Base-by-base conservation (phyloP, 2,113 vertebrate species). In the Muntiacus reevesi region DNA sequence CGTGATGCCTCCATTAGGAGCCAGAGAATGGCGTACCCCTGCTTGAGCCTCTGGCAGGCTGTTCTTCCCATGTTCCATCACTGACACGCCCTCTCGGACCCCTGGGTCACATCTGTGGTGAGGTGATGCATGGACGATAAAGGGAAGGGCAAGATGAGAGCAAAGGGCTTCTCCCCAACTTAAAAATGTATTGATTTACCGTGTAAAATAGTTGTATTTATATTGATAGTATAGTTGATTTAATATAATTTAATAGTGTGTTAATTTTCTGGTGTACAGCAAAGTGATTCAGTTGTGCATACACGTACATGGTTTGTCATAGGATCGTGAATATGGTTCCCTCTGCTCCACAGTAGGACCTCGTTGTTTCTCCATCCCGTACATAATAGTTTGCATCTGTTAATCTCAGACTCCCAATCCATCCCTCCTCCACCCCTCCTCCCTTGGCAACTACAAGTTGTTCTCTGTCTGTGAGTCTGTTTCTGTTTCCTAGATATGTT, bases 1-100 rank as follows among this genome's bases (percentile, higher is more conserved):
- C 0, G 1, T 3, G 84, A 2, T 0, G 0, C 45, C 30, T 36
- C 82, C 16, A 0, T 11, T 15, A 54, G 2, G 74, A 84, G 16
- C 4, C 14, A 28, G 36, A 30, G 17, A 7, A 64, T 3, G 16
- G 19, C 3, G 13, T 0, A 0, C 2, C 7, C 13, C 67, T 40
- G 88, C 84, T 23, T 2, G 6, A 0, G 30, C 8, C 2, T 52
- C 33, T 3, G 17, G 54, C 14, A 10, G 71, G 50, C 11, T 2
- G 27, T 43, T 43, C 54, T 93, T 43, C 25, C 74, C 45, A 2
- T 1, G 15, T n/a, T 43, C 36, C 7, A 0, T 23, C 52, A 0
- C 0, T 1, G 71, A 11, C 54, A 1, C 0, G 40, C 6, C 25
- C 55, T 28, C n/a, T 27, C 0, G 21, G 16, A 13, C 54, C 43